Conservation (phyloP, 2,797 vertebrate species). For the Protonibea diacanthus region DNA sequence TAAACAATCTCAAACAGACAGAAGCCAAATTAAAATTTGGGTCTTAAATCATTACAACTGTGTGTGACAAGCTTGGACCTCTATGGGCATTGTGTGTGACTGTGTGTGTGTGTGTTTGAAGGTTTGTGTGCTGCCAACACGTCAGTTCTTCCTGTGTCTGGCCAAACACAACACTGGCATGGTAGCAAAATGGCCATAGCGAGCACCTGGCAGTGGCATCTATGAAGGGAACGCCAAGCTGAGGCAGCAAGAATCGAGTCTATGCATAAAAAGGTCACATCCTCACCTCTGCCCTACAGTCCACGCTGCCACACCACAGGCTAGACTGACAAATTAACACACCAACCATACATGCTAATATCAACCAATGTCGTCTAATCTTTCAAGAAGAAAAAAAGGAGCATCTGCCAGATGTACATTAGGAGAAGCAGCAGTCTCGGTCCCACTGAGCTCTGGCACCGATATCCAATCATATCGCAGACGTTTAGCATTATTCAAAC, state of each 20-base stretch:
- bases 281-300: conserved; percentile 57
- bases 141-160: conserved; percentile 84
- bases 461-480: conserved; percentile 46
- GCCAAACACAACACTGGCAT: conserved; percentile 92
- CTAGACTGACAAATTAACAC: conserved; percentile 38
- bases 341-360: conserved; percentile 12
- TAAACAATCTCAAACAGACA: conserved; percentile 81
- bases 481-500: conserved; percentile 58
- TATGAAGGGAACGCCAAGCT: conserved; percentile 83
- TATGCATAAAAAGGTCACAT: conserved; percentile 79
- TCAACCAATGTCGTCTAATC: conserved; percentile 17
- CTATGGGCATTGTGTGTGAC: conserved; percentile 42
- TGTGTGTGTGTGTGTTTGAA: conserved; percentile 48
- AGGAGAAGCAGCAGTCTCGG: conserved; percentile 35
- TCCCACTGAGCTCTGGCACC: conserved; percentile 52
- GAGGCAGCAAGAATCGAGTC: conserved; percentile 76
- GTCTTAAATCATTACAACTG: conserved; percentile 87
- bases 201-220: conserved; percentile 80
- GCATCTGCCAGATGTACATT: conserved; percentile 41
- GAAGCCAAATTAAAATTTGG: conserved; percentile 87
- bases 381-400: conserved; percentile 19
- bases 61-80: conserved; percentile 80
- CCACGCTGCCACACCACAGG: conserved; percentile 19
- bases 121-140: conserved; percentile 85
- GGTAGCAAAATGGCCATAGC: conserved; percentile 82